Base-by-base conservation (phyloP, 23 tunicate species). In the Aplidium turbinatum region DNA sequence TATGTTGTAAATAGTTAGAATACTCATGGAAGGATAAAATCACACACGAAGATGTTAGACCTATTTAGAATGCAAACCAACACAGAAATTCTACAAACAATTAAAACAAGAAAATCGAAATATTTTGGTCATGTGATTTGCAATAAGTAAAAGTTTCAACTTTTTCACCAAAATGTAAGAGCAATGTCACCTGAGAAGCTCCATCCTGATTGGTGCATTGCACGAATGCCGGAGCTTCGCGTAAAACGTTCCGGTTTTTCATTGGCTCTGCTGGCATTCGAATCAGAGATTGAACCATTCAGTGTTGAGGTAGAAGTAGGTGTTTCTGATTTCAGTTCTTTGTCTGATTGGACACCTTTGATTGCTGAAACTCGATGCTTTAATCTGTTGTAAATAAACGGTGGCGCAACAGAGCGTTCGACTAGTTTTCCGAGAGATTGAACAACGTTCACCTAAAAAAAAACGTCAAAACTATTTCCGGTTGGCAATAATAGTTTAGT, bases 181-280 rank as follows among this genome's bases (percentile, higher is more conserved):
- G n/a, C n/a, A n/a, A n/a, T n/a, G n/a, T 54, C 21, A 76, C 91
- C 91, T 57, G 91, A 77, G 69, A 85, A 85, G 46, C 91, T 85
- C 83, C 83, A 85, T 47, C 91, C 91, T 20, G 91, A 85, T 60
- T 68, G 78, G 35, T 85, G 91, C 91, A 85, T 85, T 40, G 91
- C 69, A 38, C 91, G 61, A 34, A 80, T 83, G 0, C 91, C 91
- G 13, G 83, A 85, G 30, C 52, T 65, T 20, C 91, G 60, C 0
- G 83, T 74, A 32, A 35, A 85, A 21, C 91, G 63, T 28, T 83
- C 89, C 28, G 89, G 89, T 25, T 26, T 75, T 29, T 73, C 77
- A 4, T 47, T 26, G 4, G 72, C 26, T 22, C 30, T 13, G 50
- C 11, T 9, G 38, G 38, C 24, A 5, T 7, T 66, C 3, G 47